Conservation (phyloP, 2,888 invertebrate genomes). For the Brachyptera putata region DNA sequence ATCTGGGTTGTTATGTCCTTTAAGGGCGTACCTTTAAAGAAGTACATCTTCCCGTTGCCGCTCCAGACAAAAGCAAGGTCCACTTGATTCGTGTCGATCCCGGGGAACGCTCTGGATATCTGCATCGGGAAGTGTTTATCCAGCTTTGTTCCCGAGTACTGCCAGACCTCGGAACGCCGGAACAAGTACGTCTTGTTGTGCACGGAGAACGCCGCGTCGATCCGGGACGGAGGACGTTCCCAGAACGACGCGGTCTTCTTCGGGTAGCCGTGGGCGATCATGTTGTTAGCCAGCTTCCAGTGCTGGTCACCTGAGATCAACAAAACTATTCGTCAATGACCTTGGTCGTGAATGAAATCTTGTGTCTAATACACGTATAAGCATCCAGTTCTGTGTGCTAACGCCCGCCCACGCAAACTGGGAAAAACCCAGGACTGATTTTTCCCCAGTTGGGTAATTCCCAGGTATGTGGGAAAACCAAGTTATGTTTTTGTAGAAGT, state of each 20-base stretch:
- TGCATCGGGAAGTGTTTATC: constrained; percentile 88
- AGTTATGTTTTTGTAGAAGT: too few species aligned
- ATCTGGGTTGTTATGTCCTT: too few species aligned
- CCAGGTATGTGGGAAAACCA: too few species aligned
- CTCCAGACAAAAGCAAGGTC: constrained; percentile 95
- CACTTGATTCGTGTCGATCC: constrained; percentile 77
- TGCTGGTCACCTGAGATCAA: neutral
- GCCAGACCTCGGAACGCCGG: constrained; percentile 90
- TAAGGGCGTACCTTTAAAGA: constrained; percentile 69
- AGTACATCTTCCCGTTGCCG: constrained; percentile 80
- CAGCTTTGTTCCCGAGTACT: constrained; percentile 75
- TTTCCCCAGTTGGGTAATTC: too few species aligned
- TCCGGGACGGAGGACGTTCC: constrained; percentile 77
- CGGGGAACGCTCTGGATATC: constrained; percentile 89
- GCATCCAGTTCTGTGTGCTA: too few species aligned
- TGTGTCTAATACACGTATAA: too few species aligned
- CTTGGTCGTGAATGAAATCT: too few species aligned
- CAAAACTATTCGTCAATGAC: too few species aligned
- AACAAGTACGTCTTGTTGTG: constrained; percentile 97
- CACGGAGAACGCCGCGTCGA: constrained; percentile 85
- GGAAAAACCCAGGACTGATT: too few species aligned
- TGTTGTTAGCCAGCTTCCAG: neutral
- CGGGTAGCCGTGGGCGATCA: neutral
- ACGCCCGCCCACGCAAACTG: too few species aligned
- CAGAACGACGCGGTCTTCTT: constrained; percentile 51